A percentile compares a stretch with the other conserved stretches of the same genome.
Conservation (phyloP, 1,140 invertebrate genomes). For the Musca domestica region DNA sequence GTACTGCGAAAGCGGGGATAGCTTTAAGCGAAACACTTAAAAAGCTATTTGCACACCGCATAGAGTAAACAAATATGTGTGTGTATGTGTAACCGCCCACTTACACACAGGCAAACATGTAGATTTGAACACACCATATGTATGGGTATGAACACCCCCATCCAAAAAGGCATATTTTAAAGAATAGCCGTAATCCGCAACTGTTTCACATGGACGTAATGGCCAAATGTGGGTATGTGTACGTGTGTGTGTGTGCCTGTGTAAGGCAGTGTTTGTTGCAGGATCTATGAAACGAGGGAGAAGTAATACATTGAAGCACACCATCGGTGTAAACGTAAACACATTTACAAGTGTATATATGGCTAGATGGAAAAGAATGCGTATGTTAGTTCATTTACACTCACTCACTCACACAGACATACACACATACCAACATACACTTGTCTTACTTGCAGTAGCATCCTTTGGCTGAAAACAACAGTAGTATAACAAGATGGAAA, state of each 20-base stretch:
- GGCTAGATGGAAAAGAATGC: not conserved
- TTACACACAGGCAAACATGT: not conserved
- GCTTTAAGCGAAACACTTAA: constrained; percentile 14
- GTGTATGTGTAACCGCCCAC: not conserved
- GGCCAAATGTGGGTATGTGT: not conserved
- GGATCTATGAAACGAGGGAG: not conserved
- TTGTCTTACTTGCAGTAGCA: no score
- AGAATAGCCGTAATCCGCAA: not conserved
- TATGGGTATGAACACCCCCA: not conserved
- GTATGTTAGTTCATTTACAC: not conserved
- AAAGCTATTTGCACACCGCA: constrained; percentile 17
- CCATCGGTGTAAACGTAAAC: not conserved
- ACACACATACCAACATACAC: no score
- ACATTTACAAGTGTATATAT: not conserved
- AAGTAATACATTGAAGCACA: no score
- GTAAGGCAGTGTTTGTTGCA: not conserved
- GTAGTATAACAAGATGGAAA: no score
- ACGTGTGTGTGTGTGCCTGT: not conserved
- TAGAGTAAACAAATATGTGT: not conserved
- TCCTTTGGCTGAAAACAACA: no score
- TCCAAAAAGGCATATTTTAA: not conserved
- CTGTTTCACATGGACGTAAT: not conserved
- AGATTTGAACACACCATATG: not conserved
- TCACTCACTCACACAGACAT: no score
- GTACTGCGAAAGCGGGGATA: not conserved